Evolutionary conservation across 2,888 invertebrate species (phyloP), one percentile per base, ranked within the genome.

Genomic region (Rhamphomyia laevipes): DNA sequence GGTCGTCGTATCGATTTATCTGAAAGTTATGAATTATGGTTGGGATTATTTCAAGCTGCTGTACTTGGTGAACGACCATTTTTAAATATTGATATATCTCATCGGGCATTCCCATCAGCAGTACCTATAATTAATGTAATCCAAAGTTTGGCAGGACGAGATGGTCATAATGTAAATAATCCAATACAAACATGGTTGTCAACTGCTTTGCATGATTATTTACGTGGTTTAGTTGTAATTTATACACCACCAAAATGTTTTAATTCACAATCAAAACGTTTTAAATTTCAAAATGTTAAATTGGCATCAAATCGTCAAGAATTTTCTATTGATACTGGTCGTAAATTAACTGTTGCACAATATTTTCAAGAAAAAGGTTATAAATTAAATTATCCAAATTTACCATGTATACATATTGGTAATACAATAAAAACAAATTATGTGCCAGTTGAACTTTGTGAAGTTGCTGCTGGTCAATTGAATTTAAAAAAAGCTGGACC

Each of bases 41-140:
- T 86, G 51, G 97, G 97, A 6, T 80, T 92, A 1, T 97, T 89
- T 72, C 94, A 95, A 68, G 87, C 90, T 10, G 90, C 92, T 0
- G 80, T 92, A 54, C 80, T 95, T 47, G 93, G 93, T 12, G 87
- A 90, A 77, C 81, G 79, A 58, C 86, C 89, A 46, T 86, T 84
- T 67, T 71, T 99, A 37, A 97, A 97, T 67, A 82, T 97, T 49
- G 96, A 97, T 70, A 86, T 88, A 37, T 81, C 84, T 0, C 85
- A 89, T 61, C 88, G 88, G 67, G 85, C 83, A 1, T 88, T 89
- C 60, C 85, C 86, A 0, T 77, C 67, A 43, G 61, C 64, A 10
- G 75, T 77, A 48, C 56, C 52, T 3, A 60, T 84, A n/a, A 35
- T 13, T 35, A 13, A 35, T n/a, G 35, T 13, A n/a, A n/a, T 35